Conservation (phyloP, 2,797 vertebrate genomes). For the Helostoma temminkii region DNA sequence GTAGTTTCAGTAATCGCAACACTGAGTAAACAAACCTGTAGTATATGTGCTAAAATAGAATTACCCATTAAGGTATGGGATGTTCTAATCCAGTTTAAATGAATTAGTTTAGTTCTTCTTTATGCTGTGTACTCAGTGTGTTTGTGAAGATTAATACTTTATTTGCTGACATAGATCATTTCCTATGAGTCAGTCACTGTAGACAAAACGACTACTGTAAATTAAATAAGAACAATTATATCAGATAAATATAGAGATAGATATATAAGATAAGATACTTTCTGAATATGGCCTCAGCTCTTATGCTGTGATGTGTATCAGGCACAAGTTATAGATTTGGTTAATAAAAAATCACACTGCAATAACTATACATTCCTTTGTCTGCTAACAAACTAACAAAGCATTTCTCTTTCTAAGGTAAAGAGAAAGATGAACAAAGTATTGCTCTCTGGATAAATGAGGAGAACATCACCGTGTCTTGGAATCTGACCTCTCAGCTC, state of each 20-base stretch:
- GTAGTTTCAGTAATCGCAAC: too few relatives aligned
- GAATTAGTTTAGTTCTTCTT: neutral
- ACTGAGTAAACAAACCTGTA: too few relatives aligned
- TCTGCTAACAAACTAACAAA: conserved; percentile 18
- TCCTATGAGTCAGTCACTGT: neutral
- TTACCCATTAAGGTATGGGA: too few relatives aligned
- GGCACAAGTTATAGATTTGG: neutral
- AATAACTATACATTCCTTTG: neutral
- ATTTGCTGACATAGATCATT: neutral
- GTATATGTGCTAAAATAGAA: too few relatives aligned
- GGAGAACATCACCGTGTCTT: conserved; percentile 70
- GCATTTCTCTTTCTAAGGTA: conserved; percentile 48
- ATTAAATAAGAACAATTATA: neutral
- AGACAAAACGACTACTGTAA: neutral
- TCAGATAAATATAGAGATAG: neutral
- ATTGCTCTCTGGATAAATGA: conserved; percentile 46
- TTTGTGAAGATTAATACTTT: neutral
- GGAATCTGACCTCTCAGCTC: conserved; percentile 44
- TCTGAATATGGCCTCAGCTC: neutral
- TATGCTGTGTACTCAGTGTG: neutral
- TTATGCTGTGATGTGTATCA: neutral
- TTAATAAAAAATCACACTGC: neutral
- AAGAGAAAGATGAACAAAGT: neutral
- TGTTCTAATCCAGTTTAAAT: too few relatives aligned
- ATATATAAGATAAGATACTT: too few relatives aligned